Evolutionary conservation across 2,797 vertebrate species (phyloP), one percentile per base, ranked within the genome.

Genomic region (Cynopterus sphinx): DNA sequence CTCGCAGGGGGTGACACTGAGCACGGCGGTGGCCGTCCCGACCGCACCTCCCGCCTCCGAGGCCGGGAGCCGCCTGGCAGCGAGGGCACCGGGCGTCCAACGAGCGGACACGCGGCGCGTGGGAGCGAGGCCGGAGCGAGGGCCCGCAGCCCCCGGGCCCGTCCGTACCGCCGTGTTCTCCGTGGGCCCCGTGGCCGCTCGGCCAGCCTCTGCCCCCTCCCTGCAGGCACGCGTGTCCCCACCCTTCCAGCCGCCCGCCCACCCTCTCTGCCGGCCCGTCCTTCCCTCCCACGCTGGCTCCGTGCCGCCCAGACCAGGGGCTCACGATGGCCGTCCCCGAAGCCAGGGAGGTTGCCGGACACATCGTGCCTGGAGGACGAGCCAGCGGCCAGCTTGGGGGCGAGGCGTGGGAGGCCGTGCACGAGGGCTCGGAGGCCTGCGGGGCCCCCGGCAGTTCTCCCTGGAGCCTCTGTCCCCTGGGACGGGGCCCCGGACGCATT

Each of bases 121-220:
- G 46, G 46, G 43, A 15, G 12, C 12, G 46, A 49, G 46, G 46
- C 46, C 46, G 3, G 46, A 46, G 46, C 13, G 46, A 15, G 46
- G 1, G 46, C 46, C 46, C 46, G 15, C 2, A 13, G 46, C 46
- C 46, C 15, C 46, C 0, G 46, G 46, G 46, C 46, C 3, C 12
- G 0, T 13, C n/a, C 13, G 13, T 13, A 3, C 46, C 13, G 8
- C 46, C 46, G 4, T 1, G 46, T 15, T 1, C 46, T 1, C 46
- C 46, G 46, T 4, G 12, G 33, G 17, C 36, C 8, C 36, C 16
- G 10, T 21, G 3, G 46, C 15, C 13, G 12, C 12, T 4, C 46
- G 46, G 46, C 12, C 46, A 15, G 46, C 46, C 46, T 15, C 46
- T 49, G 0, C 46, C 46, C 12, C 46, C 46, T 49, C 46, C 46